Base-by-base conservation (phyloP, 2,888 invertebrate species). In the Callimorpha dominula region DNA sequence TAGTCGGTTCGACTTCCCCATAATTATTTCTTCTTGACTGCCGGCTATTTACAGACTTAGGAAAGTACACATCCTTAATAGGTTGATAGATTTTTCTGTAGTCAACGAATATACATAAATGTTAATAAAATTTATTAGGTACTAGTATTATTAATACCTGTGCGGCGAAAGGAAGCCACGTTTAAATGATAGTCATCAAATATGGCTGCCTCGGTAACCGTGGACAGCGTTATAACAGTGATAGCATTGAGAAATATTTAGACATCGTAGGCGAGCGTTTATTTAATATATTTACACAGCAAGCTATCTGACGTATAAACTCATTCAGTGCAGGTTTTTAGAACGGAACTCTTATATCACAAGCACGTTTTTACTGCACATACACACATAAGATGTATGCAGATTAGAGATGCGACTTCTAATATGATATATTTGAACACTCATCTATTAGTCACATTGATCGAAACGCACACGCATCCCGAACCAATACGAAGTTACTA, bases 221-320 rank as follows among this genome's bases (percentile, higher is more conserved):
- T 64, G 54, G 70, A 73, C 69, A 63, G 66, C 46, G 63, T 46
- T 67, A 63, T 60, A 64, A 57, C 31, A 64, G 57, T 31, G 72
- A 68, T 72, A 52, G 70, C 68, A 71, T 74, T 74, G 71, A 68
- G 70, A 65, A 70, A 74, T 74, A 68, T 68, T 74, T 65, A 74
- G 57, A 74, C 54, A 50, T 65, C 50, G 64, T 64, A 70, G 63
- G 65, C 60, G 62, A 63, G n/a, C 60, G 70, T 60, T 60, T 43
- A 42, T 57, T 74, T 50, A 68, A 74, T 71, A 71, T 74, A 70
- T 68, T 70, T 71, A 68, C 31, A 20, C 63, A 68, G 17, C 17
- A 62, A 54, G 17, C 52, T 60, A 64, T 74, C 43, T 64, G 64
- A 67, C 67, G 65, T 64, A 49, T 67, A 64, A 54, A 73, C 52